These are phyloP conservation scores for Oryzias melastigma DNA, from an alignment of 2,113 vertebrate species.

Conservation along the genomic window DNA sequence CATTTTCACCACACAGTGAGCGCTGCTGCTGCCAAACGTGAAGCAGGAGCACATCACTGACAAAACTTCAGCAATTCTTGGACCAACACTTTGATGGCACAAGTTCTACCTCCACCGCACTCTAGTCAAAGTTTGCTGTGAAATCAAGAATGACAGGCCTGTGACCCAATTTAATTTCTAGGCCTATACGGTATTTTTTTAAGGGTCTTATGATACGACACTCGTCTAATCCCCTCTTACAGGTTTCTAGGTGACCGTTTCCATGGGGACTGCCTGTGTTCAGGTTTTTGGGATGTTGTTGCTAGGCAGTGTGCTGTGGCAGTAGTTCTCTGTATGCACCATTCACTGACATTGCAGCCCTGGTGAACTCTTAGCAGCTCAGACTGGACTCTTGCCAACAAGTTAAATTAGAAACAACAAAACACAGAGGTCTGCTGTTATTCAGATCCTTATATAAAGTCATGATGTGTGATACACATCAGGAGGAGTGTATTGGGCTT, in stretches of 20 bases:
- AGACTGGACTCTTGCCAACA: no score
- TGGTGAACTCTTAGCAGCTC: neutral
- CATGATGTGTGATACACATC: no score
- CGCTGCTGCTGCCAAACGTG: no score
- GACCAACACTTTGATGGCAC: no score
- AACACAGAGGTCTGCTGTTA: no score
- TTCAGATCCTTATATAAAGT: no score
- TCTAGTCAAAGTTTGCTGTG: conserved; percentile 3
- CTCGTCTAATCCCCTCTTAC: conserved; percentile 36
- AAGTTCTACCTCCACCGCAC: neutral
- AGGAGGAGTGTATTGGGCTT: no score
- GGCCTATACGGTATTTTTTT: conserved; percentile 47
- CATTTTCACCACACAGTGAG: neutral
- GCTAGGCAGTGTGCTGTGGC: conserved; percentile 35
- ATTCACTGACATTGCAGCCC: neutral
- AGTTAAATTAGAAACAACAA: no score
- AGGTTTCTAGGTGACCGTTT: conserved; percentile 66
- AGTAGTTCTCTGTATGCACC: neutral
- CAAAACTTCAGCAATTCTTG: no score
- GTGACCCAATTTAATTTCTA: conserved; percentile 49
- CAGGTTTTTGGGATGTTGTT: conserved; percentile 53
- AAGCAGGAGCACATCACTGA: no score
- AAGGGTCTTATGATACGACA: conserved; percentile 36
- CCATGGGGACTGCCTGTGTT: conserved; percentile 56
- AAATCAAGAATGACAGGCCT: conserved; percentile 18